Evolutionary conservation across 2,888 invertebrate species (phyloP).

Genomic region (Sericinus montela): DNA sequence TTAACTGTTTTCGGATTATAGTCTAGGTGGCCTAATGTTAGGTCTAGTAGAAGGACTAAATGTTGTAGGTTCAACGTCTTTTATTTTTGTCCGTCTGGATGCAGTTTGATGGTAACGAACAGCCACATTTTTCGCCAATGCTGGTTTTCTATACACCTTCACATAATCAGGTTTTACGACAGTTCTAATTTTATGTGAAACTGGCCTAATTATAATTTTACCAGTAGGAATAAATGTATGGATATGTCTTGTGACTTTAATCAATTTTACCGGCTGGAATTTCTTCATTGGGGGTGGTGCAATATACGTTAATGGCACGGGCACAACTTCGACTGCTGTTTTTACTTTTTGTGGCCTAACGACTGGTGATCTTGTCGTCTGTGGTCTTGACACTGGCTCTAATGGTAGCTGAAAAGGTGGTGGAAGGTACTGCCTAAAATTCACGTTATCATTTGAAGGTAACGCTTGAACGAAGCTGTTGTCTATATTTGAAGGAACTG

Average conservation of each 20-base stretch:
- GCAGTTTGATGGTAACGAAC: constrained; percentile 33
- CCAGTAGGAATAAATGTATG: constrained; percentile 55
- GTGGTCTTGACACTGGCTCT: constrained; percentile 22
- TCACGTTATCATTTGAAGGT: constrained; percentile 55
- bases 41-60: constrained; percentile 48
- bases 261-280: constrained; percentile 26
- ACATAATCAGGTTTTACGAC: constrained; percentile 34
- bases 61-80: constrained; percentile 57
- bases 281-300: constrained; percentile 54
- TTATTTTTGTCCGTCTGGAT: constrained; percentile 32
- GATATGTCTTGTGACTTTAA: constrained; percentile 40
- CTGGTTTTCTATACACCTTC: constrained; percentile 36
- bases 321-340: constrained; percentile 63
- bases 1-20: constrained; percentile 29
- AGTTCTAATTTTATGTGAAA: constrained; percentile 37
- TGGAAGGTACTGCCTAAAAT: constrained; percentile 48
- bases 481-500: constrained; percentile 51
- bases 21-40: constrained; percentile 50
- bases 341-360: constrained; percentile 48
- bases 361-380: constrained; percentile 2
- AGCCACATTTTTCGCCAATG: constrained; percentile 27
- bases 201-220: constrained; percentile 57
- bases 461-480: constrained; percentile 56
- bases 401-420: constrained; percentile 34
- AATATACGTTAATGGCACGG: constrained; percentile 63